These are phyloP conservation scores for Parapristionchus giblindavisi DNA, from an alignment of 2,888 invertebrate genomes.

Conservation along the genomic window DNA sequence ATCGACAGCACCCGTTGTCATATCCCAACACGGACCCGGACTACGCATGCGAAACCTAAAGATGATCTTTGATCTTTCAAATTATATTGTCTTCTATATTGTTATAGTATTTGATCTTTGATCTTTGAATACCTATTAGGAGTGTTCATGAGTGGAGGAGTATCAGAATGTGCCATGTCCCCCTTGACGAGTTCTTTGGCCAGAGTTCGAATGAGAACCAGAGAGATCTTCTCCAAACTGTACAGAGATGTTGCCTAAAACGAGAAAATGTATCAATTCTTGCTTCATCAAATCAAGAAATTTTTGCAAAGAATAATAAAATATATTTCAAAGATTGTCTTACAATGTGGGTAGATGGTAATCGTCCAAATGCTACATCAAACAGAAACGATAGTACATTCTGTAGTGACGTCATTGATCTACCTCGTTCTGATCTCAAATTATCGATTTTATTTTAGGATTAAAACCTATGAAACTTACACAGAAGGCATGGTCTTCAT, in stretches of 20 bases:
- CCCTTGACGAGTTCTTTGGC: constrained; percentile 36
- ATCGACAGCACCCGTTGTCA: constrained; percentile 94
- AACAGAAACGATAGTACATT: constrained; percentile 62
- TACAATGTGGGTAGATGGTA: constrained; percentile 4
- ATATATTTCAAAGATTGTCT: neutral
- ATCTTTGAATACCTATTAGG: constrained; percentile 16
- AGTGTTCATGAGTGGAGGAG: constrained; percentile 27
- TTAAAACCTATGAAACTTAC: neutral
- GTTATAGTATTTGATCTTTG: neutral
- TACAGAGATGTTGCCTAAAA: constrained; percentile 12
- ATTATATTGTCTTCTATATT: neutral
- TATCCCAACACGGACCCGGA: constrained; percentile 91
- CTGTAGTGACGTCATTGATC: constrained; percentile 50
- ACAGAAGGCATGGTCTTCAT: neutral
- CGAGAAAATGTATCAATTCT: no score
- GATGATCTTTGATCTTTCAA: neutral
- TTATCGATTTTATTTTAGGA: neutral
- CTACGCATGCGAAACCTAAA: constrained; percentile 84
- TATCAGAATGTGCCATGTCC: neutral
- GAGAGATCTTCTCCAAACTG: constrained; percentile 16
- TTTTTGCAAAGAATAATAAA: no score
- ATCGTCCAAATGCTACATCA: constrained; percentile 55
- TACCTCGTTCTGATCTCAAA: constrained; percentile 15
- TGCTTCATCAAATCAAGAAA: neutral
- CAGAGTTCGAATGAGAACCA: constrained; percentile 14